Evolutionary conservation across 2,113 vertebrate species (phyloP), one percentile per base, ranked within the genome.

Genomic region (Oryzias javanicus): DNA sequence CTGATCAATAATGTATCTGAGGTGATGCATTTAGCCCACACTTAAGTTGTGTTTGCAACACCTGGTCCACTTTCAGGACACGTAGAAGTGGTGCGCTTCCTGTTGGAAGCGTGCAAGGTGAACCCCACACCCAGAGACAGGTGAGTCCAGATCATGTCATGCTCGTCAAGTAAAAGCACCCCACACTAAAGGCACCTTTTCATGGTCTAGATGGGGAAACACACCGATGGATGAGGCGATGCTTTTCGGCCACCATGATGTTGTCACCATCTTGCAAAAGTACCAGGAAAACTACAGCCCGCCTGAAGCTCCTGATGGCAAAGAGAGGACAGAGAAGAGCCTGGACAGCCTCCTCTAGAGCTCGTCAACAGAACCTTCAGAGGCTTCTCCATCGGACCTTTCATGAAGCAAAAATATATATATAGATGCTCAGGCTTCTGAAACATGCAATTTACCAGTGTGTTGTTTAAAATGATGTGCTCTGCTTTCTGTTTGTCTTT

Each of bases 31-130:
- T 35, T 35, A 35, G 10, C 35, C 2, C 35, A 35, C 35, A 35
- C 35, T 35, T 35, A 35, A 35, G 29, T 29, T 17, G 10, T 8
- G 1, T 20, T 47, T 64, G 4, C 3, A 16, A 44, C 4, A 1
- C 13, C 14, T 50, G 45, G 35, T 63, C 14, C 68, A 35, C 48
- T 78, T 69, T 4, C n/a, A 99, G 97, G 97, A 63, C 97, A 98
- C 1, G 86, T 91, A 4, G 97, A 98, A n/a, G 97, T 98, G 51
- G 95, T 96, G 16, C 95, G 94, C 58, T 99, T 99, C 82, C 92
- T 99, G 1, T 86, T 98, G 79, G 95, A 98, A 81, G 95, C 95
- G 0, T 98, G 97, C 88, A 96, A 96, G 85, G 97, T 98, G 77
- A 98, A 98, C 75, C 97, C 97, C 18, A 92, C 93, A 44, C 95